These are phyloP conservation scores for Rhodophaea formosa DNA, from an alignment of 2,888 invertebrate species.

Conservation along the genomic window DNA sequence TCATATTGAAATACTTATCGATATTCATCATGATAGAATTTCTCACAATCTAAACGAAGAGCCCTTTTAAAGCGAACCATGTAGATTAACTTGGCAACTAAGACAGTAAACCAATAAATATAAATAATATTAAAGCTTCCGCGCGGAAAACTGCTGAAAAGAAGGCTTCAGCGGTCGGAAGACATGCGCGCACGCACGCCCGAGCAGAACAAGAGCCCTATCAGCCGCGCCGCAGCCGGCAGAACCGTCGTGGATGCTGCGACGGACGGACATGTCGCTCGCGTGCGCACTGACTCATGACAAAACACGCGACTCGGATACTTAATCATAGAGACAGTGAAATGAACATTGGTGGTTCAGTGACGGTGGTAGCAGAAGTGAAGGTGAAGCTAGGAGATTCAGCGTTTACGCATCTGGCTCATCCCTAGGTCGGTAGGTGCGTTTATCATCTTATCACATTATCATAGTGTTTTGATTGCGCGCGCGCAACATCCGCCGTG, in stretches of 20 bases:
- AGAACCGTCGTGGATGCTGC: conserved; percentile 74
- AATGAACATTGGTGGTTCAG: conserved; percentile 43
- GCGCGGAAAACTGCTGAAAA: conserved; percentile 48
- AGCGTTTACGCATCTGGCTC: conserved; percentile 56
- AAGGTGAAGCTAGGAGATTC: conserved; percentile 50
- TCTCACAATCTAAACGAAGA: too few relatives aligned
- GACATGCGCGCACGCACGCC: conserved; percentile 66
- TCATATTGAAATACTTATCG: too few relatives aligned
- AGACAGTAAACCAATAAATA: too few relatives aligned
- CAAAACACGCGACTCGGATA: conserved; percentile 39
- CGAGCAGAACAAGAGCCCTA: conserved; percentile 50
- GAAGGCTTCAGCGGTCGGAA: conserved; percentile 62
- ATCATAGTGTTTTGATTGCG: conserved; percentile 56
- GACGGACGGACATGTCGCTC: conserved; percentile 64
- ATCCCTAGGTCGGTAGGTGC: conserved; percentile 73
- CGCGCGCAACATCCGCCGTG: conserved; percentile 55
- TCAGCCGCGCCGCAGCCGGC: too few relatives aligned
- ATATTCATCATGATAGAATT: too few relatives aligned
- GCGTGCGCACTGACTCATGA: conserved; percentile 33
- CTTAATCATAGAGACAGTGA: conserved; percentile 43
- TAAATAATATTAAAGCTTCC: conserved; percentile 1
- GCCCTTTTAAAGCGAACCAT: too few relatives aligned
- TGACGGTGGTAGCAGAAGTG: conserved; percentile 55
- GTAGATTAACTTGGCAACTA: too few relatives aligned
- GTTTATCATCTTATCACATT: conserved; percentile 61